Conservation (phyloP, 2,888 invertebrate genomes). For the Congeria kusceri region DNA sequence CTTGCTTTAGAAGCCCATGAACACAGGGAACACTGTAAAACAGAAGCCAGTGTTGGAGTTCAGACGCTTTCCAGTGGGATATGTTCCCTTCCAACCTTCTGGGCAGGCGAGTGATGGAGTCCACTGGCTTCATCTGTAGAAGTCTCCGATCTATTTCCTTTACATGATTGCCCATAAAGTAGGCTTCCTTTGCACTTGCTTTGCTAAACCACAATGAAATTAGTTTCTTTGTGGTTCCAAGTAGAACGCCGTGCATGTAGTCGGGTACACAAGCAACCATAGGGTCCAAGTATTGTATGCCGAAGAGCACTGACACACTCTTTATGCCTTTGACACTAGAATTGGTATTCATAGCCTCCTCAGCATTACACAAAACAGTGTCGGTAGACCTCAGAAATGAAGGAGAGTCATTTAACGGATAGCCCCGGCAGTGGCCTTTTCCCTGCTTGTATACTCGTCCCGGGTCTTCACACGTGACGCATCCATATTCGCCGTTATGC, state of each 20-base stretch:
- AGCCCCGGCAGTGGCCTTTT: conserved; percentile 35
- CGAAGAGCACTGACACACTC: conserved; percentile 6
- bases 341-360: not conserved
- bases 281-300: conserved; percentile 2
- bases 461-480: conserved; percentile 34
- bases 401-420: conserved; percentile 8
- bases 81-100: conserved; percentile 20
- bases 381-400: not conserved
- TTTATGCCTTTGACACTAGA: conserved; percentile 3
- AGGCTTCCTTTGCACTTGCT: conserved; percentile 13
- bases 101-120: conserved; percentile 30
- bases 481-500: conserved; percentile 48
- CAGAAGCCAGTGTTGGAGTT: conserved; percentile 42
- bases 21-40: conserved; percentile 38
- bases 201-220: conserved; percentile 17
- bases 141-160: conserved; percentile 19
- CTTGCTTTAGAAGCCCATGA: conserved; percentile 14
- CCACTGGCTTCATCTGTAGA: conserved; percentile 33
- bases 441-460: conserved; percentile 24
- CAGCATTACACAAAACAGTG: conserved; percentile 13
- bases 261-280: conserved; percentile 12
- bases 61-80: conserved; percentile 39
- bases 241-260: conserved; percentile 31
- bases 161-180: conserved; percentile 20
- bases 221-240: conserved; percentile 25